Base-by-base conservation (phyloP, 2,113 vertebrate genomes). In the Ammodytes marinus region DNA sequence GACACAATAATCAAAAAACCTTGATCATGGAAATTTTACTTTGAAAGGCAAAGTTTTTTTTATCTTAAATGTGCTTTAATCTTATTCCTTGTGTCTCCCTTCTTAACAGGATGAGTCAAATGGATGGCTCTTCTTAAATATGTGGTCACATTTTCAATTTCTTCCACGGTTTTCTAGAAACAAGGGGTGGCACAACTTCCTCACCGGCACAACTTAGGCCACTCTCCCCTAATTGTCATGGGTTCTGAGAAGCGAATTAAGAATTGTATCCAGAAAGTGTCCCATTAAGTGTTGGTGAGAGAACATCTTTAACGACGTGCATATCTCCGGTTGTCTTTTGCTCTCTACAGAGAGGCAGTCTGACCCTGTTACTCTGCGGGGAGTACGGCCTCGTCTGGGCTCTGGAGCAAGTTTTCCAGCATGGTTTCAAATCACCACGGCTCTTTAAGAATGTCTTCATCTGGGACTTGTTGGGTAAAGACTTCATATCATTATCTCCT, bases 391-490 rank as follows among this genome's bases (percentile, higher is more conserved):
- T 99, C 12, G 98, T 99, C 69, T 98, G 97, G 69, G 98, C 98
- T 57, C 94, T 99, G 37, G 98, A 99, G 83, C 98, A 99, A 84
- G 98, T 99, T 86, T 99, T 99, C 88, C 98, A 97, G 88, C 98
- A 99, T 15, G 97, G 98, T 85, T 99, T 99, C 92, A 98, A 98
- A 88, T 98, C 98, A 2, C 97, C 98, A 0, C 96, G 98, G 59
- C 98, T 99, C 90, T 99, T 99, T 95, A 99, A 99, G 95, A 99
- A 97, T 0, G 96, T 99, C 92, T 99, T 99, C 95, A 99, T 99
- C 89, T 99, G 98, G 98, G 98, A 99, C 93, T 98, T 98, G 82
- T 92, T 99, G 90, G 98, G 98, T 99, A 82, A 90, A 65, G 11
- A 69, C 17, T 59, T 49, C 0, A 40, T 69, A 50, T 14, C 6